Percentiles rank a stretch among this genome's conserved stretches.
Conservation (phyloP, 2,113 vertebrate species). For the Paratilapia polleni region DNA sequence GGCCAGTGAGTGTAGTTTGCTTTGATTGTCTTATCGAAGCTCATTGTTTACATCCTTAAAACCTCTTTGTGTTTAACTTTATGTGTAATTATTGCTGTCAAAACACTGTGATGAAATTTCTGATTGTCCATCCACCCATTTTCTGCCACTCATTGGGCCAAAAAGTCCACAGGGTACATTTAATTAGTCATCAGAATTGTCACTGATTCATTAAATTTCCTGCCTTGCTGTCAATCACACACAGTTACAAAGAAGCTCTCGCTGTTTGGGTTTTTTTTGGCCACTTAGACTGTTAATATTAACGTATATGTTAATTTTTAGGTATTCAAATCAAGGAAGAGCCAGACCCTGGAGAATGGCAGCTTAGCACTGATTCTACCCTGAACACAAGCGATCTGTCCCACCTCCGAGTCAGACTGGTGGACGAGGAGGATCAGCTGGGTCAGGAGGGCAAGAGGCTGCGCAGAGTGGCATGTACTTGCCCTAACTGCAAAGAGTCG, state of each 20-base stretch:
- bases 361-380: constrained; percentile 94
- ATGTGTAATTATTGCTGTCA: constrained; percentile 11
- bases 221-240: constrained; percentile 28
- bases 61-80: neutral
- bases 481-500: constrained; percentile 99
- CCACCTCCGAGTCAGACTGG: constrained; percentile 92
- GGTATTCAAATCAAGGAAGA: constrained; percentile 99
- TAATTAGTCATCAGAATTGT: constrained; percentile 23
- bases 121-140: constrained; percentile 23
- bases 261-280: constrained; percentile 27
- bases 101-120: constrained; percentile 38
- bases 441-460: constrained; percentile 96
- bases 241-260: constrained; percentile 15
- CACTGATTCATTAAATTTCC: constrained; percentile 29
- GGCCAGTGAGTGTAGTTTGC: neutral
- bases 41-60: constrained; percentile 22
- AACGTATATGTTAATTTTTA: constrained; percentile 62
- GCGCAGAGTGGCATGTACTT: constrained; percentile 96
- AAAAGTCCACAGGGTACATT: constrained; percentile 21
- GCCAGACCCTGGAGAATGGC: constrained; percentile 97
- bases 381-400: constrained; percentile 96
- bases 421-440: constrained; percentile 95
- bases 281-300: constrained; percentile 11
- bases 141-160: constrained; percentile 16
- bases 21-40: neutral